Evolutionary conservation across 2,113 vertebrate genomes (phyloP).

Genomic region (Merops nubicus): DNA sequence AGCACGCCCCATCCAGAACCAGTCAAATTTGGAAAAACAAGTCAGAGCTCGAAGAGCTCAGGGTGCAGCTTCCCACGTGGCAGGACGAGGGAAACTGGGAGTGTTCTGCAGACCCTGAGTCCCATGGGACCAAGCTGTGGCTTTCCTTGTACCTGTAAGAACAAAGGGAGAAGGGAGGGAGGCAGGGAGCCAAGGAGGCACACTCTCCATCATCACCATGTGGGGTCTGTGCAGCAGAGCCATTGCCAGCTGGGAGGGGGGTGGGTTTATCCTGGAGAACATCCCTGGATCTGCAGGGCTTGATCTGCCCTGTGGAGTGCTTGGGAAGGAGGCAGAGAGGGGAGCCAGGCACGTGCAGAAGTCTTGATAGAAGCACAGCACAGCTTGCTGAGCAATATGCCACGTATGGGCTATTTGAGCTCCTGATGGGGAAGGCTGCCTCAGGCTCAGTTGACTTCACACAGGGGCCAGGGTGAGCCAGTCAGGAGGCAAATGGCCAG

Average conservation of each 20-base stretch:
- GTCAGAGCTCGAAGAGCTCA: conserved; percentile 46
- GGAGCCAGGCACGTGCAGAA: background rate
- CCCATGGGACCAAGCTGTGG: background rate
- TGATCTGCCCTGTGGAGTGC: background rate
- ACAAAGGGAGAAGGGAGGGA: background rate
- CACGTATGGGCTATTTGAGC: background rate
- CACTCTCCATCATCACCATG: background rate
- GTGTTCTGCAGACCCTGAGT: background rate
- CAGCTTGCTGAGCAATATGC: background rate
- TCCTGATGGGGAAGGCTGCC: background rate
- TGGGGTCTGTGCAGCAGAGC: background rate
- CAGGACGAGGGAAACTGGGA: background rate
- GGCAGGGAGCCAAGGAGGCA: background rate
- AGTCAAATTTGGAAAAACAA: background rate
- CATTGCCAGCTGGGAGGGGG: background rate
- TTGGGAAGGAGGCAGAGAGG: background rate
- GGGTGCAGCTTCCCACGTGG: conserved; percentile 42
- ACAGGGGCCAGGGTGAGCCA: background rate
- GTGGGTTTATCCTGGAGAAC: background rate
- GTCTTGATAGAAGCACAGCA: background rate
- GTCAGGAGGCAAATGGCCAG: background rate
- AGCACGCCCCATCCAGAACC: conserved; percentile 3
- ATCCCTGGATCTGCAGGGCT: background rate
- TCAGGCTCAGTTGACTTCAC: background rate
- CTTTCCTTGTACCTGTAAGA: background rate